Conservation (phyloP, 2,113 vertebrate genomes). For the Lipotes vexillifer region DNA sequence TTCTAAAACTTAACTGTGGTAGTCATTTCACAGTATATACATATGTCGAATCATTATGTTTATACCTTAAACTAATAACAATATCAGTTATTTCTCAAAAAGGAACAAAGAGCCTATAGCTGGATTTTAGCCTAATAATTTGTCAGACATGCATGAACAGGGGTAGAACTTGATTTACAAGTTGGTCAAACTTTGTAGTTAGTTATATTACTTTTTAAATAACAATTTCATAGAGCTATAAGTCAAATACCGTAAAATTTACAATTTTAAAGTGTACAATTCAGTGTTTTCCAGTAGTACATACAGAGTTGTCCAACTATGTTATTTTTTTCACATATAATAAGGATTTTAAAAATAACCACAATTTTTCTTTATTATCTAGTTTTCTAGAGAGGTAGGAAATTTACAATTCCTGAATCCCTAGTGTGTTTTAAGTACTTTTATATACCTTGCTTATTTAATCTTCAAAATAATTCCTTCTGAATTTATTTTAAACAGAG, state of each 20-base stretch:
- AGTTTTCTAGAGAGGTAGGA: not conserved
- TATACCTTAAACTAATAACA: not conserved
- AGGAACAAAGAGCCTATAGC: not conserved
- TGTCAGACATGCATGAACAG: not conserved
- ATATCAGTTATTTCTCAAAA: not conserved
- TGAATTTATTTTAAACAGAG: conserved; percentile 9
- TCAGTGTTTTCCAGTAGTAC: not conserved
- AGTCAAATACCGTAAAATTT: not conserved
- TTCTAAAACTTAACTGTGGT: not conserved
- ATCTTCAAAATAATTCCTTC: not conserved
- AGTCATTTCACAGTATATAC: not conserved
- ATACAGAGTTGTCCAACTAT: not conserved
- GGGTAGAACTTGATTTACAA: not conserved
- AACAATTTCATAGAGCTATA: not conserved
- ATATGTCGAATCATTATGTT: not conserved
- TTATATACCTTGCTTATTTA: not conserved
- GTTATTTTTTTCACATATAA: not conserved
- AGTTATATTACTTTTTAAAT: not conserved
- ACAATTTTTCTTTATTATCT: not conserved
- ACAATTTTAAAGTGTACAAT: not conserved
- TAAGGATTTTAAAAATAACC: not conserved
- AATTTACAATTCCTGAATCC: not conserved
- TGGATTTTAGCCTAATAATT: not conserved
- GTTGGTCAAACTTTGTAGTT: not conserved
- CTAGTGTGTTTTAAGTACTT: not conserved